phyloP scores from a whole-genome alignment of 2,113 vertebrate genomes.

The Cyphomyrus plagiostoma region DNA sequence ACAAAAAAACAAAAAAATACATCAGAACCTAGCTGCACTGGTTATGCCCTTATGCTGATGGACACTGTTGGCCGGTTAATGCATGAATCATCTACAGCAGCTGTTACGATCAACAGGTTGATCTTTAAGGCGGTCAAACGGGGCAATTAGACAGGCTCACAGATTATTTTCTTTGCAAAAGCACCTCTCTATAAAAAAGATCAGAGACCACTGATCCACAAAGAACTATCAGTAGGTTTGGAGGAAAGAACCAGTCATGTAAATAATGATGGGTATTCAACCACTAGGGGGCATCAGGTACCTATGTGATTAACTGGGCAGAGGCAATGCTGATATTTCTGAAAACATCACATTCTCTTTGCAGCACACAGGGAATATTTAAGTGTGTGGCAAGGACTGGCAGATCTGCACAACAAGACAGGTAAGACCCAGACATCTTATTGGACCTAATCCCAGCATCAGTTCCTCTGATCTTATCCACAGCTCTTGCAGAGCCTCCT shows the following conservation, averaged over 20 bases:
- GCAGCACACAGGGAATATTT: not conserved
- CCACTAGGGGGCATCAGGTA: not conserved
- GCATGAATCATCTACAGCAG: not conserved
- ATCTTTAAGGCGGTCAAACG: not conserved
- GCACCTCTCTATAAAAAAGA: not conserved
- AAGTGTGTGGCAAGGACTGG: not conserved
- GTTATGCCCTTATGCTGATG: not conserved
- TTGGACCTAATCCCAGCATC: not conserved
- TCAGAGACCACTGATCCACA: not conserved
- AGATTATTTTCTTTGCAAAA: not conserved
- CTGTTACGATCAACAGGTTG: not conserved
- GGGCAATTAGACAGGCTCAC: not conserved
- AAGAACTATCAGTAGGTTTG: not conserved
- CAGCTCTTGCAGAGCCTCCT: not conserved
- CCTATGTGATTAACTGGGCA: not conserved
- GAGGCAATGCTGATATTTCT: not conserved
- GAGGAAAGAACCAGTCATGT: not conserved
- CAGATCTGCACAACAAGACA: not conserved
- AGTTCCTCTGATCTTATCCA: not conserved
- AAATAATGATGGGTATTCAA: not conserved
- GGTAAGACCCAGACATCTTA: not conserved
- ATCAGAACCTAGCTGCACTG: not conserved
- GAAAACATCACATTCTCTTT: not conserved
- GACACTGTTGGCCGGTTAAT: not conserved
- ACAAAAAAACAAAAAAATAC: not conserved